Conservation (phyloP, 2,888 invertebrate genomes). For the Harpalus rubripes region DNA sequence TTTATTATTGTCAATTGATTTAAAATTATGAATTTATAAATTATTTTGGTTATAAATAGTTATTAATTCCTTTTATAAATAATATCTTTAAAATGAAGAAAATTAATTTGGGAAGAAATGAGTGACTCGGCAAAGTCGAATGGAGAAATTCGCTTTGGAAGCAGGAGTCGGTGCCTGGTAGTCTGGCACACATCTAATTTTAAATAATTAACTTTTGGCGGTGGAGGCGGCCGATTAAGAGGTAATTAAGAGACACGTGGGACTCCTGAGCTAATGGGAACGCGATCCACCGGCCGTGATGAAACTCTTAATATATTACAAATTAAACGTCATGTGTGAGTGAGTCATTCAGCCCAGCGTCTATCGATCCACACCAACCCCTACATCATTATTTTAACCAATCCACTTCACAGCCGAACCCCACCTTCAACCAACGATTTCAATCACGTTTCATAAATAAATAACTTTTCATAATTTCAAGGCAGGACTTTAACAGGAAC, state of each 20-base stretch:
- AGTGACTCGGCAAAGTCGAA: too few species aligned
- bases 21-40: too few species aligned
- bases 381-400: conserved; percentile 38
- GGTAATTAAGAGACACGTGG: conserved; percentile 70
- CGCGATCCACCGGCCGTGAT: conserved; percentile 72
- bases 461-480: conserved; percentile 33
- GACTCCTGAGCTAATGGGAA: conserved; percentile 71
- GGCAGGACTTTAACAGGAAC: conserved; percentile 19
- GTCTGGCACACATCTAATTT: conserved; percentile 55
- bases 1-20: too few species aligned
- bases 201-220: conserved; percentile 64
- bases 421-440: not conserved
- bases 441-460: conserved; percentile 42
- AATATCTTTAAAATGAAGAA: too few species aligned
- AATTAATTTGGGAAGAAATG: too few species aligned
- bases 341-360: conserved; percentile 69
- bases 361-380: conserved; percentile 37
- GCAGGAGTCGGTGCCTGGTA: not conserved
- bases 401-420: conserved; percentile 31
- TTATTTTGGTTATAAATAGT: too few species aligned
- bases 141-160: too few species aligned
- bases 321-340: conserved; percentile 72
- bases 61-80: too few species aligned
- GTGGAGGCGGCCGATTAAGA: conserved; percentile 68
- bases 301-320: conserved; percentile 72